Evolutionary conservation across 1,140 invertebrate species (phyloP), one percentile per base, ranked within the genome.

Genomic region (Latrodectus geometricus): DNA sequence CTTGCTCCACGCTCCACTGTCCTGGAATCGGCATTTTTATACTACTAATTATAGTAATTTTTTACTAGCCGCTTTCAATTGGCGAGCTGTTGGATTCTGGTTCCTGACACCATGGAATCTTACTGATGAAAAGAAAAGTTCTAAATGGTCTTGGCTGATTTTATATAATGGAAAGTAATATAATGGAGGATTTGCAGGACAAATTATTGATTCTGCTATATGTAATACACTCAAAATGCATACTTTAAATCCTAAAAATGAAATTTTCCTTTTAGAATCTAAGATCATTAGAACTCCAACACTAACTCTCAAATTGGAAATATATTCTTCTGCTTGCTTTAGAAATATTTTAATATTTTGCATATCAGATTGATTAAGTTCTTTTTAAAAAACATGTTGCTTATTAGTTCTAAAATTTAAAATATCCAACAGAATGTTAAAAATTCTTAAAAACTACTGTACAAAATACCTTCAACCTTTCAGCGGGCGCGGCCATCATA

Each of bases 41-140:
- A n/a, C n/a, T n/a, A n/a, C n/a, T n/a, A n/a, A n/a, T n/a, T n/a
- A n/a, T n/a, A 87, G 49, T 11, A 87, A 15, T 35, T 52, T 69
- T 35, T 86, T 88, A 50, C 86, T 84, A 15, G 88, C 89, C 74
- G 82, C 49, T 82, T 87, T 86, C 87, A 91, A 91, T 85, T 91
- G 89, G 50, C 72, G 78, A 17, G 78, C 84, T 23, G 89, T 89
- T 11, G 90, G 91, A 88, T 92, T 92, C 82, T 91, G 90, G 83
- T 91, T 91, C 78, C 88, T 89, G 4, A 91, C 90, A 21, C 89
- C 89, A 56, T 66, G n/a, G n/a, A n/a, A n/a, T n/a, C n/a, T n/a
- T n/a, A n/a, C n/a, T n/a, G n/a, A n/a, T n/a, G n/a, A n/a, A n/a
- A n/a, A n/a, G n/a, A n/a, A n/a, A n/a, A n/a, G n/a, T n/a, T n/a